These are phyloP conservation scores for Prietella phreatophila DNA, from an alignment of 2,113 vertebrate species.

Conservation along the genomic window DNA sequence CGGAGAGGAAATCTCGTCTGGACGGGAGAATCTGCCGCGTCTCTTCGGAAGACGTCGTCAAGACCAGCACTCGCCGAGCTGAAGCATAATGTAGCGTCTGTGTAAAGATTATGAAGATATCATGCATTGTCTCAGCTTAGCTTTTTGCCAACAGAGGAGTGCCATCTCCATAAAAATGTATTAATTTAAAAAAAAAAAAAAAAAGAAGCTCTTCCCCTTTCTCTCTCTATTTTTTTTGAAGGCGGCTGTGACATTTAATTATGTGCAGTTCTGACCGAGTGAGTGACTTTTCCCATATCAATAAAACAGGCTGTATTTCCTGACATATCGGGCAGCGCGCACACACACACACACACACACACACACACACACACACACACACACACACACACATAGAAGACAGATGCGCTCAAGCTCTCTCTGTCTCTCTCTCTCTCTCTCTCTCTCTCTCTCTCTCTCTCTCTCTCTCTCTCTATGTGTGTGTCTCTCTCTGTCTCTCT, in stretches of 20 bases:
- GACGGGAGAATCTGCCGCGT: slow-evolving; percentile 26
- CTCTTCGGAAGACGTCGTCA: not conserved
- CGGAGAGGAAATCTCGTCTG: slow-evolving; percentile 10
- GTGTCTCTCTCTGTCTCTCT: not conserved
- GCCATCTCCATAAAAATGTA: not conserved
- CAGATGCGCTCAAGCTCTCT: not conserved
- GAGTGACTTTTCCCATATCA: slow-evolving; percentile 47
- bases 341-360: slow-evolving; percentile 23
- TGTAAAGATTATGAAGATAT: slow-evolving; percentile 22
- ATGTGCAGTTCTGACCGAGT: slow-evolving; percentile 42
- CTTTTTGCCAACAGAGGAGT: slow-evolving; percentile 18
- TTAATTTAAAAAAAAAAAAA: no score
- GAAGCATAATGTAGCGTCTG: not conserved
- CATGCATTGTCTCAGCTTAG: not conserved
- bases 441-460: not conserved
- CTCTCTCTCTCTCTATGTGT: no score
- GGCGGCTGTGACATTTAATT: slow-evolving; percentile 47
- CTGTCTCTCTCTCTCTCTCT: not conserved
- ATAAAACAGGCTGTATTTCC: slow-evolving; percentile 42
- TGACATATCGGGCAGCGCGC: slow-evolving; percentile 30
- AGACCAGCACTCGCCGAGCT: not conserved
- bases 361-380: slow-evolving; percentile 32
- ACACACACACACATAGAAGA: not conserved
- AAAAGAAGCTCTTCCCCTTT: not conserved
- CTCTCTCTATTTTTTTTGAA: slow-evolving; percentile 34